Evolutionary conservation across 2,113 vertebrate genomes (phyloP), one percentile per base, ranked within the genome.

Genomic region (Amphiprion ocellaris): DNA sequence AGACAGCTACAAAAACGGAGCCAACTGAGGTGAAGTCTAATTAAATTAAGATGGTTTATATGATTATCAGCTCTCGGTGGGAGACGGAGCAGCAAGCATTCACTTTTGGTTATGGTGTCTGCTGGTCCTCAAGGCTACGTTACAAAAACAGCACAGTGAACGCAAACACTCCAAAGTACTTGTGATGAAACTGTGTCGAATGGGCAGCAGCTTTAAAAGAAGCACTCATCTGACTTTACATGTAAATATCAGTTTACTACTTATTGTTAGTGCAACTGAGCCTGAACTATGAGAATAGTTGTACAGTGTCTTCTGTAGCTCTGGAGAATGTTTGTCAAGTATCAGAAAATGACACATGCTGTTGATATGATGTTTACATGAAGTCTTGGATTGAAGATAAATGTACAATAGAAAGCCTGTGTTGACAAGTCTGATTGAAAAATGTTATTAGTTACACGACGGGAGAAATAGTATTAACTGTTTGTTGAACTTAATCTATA

Each of bases 41-140:
- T 91, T 90, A 71, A 86, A 91, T 91, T 77, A 91, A 69, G 82
- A 65, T 19, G 19, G 78, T 89, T 91, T 83, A 86, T 87, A 76
- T 84, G 79, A 89, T 90, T 85, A 90, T 83, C 69, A 70, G 71
- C 74, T 84, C 79, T 74, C 52, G 0, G 30, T 52, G 75, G 78
- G 69, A 89, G 56, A 62, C 5, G 5, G 23, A 41, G 53, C 75
- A 73, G 66, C 50, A 63, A 81, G 44, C 39, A 47, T 71, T 84
- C 64, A 64, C 68, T 73, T 79, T 81, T n/a, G 49, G 69, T 85
- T 67, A 53, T 33, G 16, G 37, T 55, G 26, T 67, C 55, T 68
- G 12, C 76, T 28, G 66, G 61, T 83, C 67, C 44, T 62, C 3
- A 4, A 30, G 23, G 19, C 44, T 47, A 56, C 81, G 52, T 61